Conservation (phyloP, 2,888 invertebrate genomes). For the Dorcus hopei region DNA sequence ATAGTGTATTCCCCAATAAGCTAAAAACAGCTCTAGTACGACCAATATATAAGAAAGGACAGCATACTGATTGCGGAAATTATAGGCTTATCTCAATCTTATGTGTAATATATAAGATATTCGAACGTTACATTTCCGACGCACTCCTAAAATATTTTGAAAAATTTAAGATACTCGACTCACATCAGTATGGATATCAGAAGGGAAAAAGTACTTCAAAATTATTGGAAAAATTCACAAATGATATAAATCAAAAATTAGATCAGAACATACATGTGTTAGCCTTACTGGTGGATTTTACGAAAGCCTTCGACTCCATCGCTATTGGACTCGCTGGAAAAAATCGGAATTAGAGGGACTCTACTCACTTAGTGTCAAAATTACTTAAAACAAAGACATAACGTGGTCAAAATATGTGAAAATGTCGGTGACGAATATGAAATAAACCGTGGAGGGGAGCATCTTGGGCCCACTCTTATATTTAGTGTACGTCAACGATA, state of each 20-base stretch:
- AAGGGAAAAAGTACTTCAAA: too few species aligned
- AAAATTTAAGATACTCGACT: too few species aligned
- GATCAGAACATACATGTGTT: neutral
- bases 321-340: neutral
- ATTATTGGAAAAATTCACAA: neutral
- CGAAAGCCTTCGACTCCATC: too few species aligned
- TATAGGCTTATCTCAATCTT: too few species aligned
- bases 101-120: too few species aligned
- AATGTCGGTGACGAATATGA: too few species aligned
- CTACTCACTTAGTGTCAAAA: neutral
- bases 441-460: too few species aligned
- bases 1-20: neutral
- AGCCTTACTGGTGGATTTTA: neutral
- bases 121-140: too few species aligned
- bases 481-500: neutral
- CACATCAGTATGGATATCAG: too few species aligned
- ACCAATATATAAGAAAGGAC: neutral
- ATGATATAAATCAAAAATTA: neutral
- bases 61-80: neutral
- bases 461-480: too few species aligned
- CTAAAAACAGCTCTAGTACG: neutral
- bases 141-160: too few species aligned
- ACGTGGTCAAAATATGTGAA: neutral
- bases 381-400: neutral
- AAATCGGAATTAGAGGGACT: neutral